A percentile compares a stretch with the other conserved stretches of the same genome.
Conservation (phyloP, 1,140 invertebrate genomes). For the Eumeta japonica region DNA sequence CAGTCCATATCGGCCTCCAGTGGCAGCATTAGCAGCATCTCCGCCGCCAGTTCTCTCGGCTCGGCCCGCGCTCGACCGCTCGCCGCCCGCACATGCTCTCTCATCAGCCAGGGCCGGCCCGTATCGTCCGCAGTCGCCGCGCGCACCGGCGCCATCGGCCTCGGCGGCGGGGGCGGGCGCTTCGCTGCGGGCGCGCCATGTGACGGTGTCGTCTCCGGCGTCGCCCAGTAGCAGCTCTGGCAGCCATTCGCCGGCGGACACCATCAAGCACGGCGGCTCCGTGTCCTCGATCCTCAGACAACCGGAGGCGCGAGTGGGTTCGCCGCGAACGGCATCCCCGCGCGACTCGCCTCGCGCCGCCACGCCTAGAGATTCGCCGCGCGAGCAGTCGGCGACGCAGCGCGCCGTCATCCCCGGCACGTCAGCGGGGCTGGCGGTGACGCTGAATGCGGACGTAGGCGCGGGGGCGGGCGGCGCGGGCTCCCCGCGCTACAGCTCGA, state of each 20-base stretch:
- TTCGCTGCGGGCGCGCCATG: slow-evolving; percentile 59
- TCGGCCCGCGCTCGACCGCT: slow-evolving; percentile 67
- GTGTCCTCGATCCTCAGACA: slow-evolving; percentile 52
- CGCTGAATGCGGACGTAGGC: slow-evolving; percentile 49
- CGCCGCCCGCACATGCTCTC: slow-evolving; percentile 70
- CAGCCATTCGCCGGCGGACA: slow-evolving; percentile 66
- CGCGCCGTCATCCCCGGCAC: slow-evolving; percentile 57
- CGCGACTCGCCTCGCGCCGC: slow-evolving; percentile 34
- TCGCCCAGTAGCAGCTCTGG: slow-evolving; percentile 69
- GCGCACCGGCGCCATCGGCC: slow-evolving; percentile 40
- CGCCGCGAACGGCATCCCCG: slow-evolving; percentile 25
- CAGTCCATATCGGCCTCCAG: slow-evolving; percentile 65
- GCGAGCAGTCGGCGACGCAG: slow-evolving; percentile 22
- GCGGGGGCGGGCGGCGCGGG: slow-evolving; percentile 35
- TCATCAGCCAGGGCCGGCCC: slow-evolving; percentile 65
- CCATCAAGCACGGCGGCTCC: slow-evolving; percentile 63
- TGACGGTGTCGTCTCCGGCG: slow-evolving; percentile 74
- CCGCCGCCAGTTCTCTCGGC: slow-evolving; percentile 67
- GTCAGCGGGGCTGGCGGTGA: slow-evolving; percentile 60
- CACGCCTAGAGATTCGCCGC: slow-evolving; percentile 28
- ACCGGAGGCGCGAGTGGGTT: slow-evolving; percentile 28
- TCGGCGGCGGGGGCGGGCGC: slow-evolving; percentile 26
- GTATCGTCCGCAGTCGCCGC: slow-evolving; percentile 66
- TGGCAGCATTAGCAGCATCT: slow-evolving; percentile 63
- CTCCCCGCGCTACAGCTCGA: slow-evolving; percentile 53